Percentiles rank a stretch among this genome's conserved stretches.
These are phyloP conservation scores for Drosophila kambysellisi DNA, from an alignment of 2,888 invertebrate species.

Conservation along the genomic window DNA sequence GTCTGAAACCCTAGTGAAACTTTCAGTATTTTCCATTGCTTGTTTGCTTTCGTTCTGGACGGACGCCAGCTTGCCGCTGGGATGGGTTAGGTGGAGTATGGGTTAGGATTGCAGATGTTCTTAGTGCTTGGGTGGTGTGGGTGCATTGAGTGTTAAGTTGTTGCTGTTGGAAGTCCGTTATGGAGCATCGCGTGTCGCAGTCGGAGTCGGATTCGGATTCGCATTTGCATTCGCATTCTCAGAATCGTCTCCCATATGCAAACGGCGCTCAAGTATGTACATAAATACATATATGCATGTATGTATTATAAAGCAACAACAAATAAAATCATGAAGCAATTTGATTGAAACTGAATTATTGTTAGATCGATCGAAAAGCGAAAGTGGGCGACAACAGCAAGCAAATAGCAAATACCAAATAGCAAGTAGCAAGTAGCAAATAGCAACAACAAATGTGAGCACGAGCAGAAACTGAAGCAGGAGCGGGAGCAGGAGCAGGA, in stretches of 20 bases:
- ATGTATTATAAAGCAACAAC: constrained; percentile 28
- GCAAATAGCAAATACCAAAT: constrained; percentile 24
- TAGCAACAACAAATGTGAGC: neutral
- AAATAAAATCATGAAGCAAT: constrained; percentile 60
- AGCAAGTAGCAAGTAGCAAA: constrained; percentile 14
- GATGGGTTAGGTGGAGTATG: neutral
- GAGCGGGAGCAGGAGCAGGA: constrained; percentile 7
- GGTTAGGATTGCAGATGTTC: neutral
- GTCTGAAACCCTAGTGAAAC: constrained; percentile 51
- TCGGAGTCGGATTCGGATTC: constrained; percentile 16
- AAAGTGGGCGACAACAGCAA: constrained; percentile 61
- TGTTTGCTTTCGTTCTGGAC: constrained; percentile 28
- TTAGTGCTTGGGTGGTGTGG: constrained; percentile 1
- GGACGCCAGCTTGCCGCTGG: constrained; percentile 50
- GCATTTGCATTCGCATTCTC: constrained; percentile 26
- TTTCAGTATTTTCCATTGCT: constrained; percentile 32
- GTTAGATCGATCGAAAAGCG: constrained; percentile 83
- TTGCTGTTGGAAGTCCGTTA: constrained; percentile 21
- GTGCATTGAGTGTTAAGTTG: constrained; percentile 23
- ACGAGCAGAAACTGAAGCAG: neutral
- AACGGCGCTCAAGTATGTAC: constrained; percentile 33
- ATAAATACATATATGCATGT: constrained; percentile 20
- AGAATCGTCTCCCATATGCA: constrained; percentile 46
- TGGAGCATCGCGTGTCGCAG: constrained; percentile 51
- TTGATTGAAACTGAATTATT: constrained; percentile 78